Evolutionary conservation across 2,113 vertebrate genomes (phyloP), one percentile per base, ranked within the genome.

Genomic region (Poeciliopsis occidentalis): DNA sequence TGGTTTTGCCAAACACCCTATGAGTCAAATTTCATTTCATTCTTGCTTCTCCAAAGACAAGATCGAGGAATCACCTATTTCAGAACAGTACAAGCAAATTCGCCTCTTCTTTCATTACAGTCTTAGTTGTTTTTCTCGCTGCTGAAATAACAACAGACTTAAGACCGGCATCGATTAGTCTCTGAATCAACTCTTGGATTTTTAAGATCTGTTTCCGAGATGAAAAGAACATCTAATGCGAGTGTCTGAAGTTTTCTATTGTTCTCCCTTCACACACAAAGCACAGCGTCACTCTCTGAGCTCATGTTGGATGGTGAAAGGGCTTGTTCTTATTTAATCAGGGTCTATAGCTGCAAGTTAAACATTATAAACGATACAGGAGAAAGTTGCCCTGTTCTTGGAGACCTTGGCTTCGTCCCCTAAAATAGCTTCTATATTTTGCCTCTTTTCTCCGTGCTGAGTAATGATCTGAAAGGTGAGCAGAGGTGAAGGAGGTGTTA

Each of bases 261-360:
- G 61, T 69, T 41, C 26, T 6, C 8, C 8, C 57, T 26, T 29
- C 22, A 73, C 72, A 71, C 63, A 22, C 67, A 60, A 37, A 73
- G 66, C 68, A 76, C 74, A 72, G 79, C 79, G 73, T 81, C 66
- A 39, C 77, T 85, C 71, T 80, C 74, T 8, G 67, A 81, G 80
- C 83, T 89, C 81, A 64, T 88, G 89, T 76, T 83, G 83, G 81
- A 73, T 65, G 71, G 87, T 86, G 91, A 88, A 91, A 92, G 89
- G 87, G 80, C 70, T 78, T 88, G 88, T 34, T 89, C 84, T 90
- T 91, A 92, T 91, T 47, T 89, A 86, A 91, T 90, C 86, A 88
- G 84, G 71, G 71, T 91, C 91, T 91, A 92, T 80, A 79, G 91
- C 89, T 85, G 87, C 87, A 87, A 93, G 89, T 94, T 90, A 93